Conservation (phyloP, 2,113 vertebrate species). For the Sylvietta virens region DNA sequence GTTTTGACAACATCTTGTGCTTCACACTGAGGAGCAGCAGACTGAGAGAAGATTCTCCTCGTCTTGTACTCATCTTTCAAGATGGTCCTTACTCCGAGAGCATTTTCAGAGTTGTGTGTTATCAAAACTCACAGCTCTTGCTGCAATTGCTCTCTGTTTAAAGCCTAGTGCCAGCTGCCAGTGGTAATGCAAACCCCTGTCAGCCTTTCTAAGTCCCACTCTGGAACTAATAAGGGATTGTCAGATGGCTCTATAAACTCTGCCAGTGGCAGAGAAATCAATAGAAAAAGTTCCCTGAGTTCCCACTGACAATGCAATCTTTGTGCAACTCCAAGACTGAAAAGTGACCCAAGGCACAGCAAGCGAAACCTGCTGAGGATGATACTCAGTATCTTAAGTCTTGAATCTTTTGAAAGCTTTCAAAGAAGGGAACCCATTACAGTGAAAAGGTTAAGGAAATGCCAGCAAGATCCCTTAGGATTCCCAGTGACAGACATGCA, state of each 20-base stretch:
- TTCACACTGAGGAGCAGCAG: constrained; percentile 29
- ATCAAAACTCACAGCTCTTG: constrained; percentile 52
- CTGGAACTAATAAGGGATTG: constrained; percentile 90
- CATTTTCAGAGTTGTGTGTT: constrained; percentile 24
- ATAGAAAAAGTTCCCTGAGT: background rate
- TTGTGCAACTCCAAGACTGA: background rate
- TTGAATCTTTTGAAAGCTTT: constrained; percentile 2
- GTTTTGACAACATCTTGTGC: constrained; percentile 33
- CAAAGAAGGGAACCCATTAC: constrained; percentile 5
- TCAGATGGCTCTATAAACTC: constrained; percentile 77
- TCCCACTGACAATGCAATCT: background rate
- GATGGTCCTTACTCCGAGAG: constrained; percentile 51
- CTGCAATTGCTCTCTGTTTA: constrained; percentile 56
- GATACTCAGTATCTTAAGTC: background rate
- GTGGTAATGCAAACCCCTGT: constrained; percentile 85
- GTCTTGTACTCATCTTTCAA: constrained; percentile 34
- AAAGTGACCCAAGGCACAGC: background rate
- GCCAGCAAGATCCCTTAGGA: background rate
- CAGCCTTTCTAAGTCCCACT: constrained; percentile 80
- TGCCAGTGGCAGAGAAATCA: background rate
- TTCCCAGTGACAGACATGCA: background rate
- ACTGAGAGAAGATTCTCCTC: background rate
- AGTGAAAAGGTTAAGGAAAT: constrained; percentile 42
- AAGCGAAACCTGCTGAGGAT: background rate
- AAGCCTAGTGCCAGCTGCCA: constrained; percentile 84